Base-by-base conservation (phyloP, 2,888 invertebrate species). In the Andrena marginata region DNA sequence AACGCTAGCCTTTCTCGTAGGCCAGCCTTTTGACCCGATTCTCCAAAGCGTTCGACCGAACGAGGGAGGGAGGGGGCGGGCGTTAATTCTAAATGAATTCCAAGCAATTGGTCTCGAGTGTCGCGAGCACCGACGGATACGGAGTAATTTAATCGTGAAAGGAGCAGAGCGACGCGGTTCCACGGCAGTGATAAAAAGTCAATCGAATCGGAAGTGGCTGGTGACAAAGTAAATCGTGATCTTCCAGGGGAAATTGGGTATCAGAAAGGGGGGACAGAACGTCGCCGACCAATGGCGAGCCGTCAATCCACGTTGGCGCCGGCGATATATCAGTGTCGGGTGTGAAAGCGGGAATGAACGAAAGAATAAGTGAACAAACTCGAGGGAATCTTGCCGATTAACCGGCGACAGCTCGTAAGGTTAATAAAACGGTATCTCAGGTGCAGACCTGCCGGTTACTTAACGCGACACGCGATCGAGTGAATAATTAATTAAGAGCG, bases 161-260 rank as follows among this genome's bases (percentile, higher is more conserved):
- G 72, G 77, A 81, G 74, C 68, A 70, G 71, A 42, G 49, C 84
- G 63, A 42, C 13, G 48, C n/a, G 29, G 20, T 23, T 85, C 54
- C 48, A 59, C 62, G 69, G n/a, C 60, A 29, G 69, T 51, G 79
- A 82, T 74, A 74, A 82, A 84, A 86, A 81, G 80, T 82, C 80
- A 67, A 80, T 77, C 64, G 72, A 51, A 86, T 75, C 84, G 31
- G 69, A 67, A 69, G 48, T 59, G 77, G 48, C 65, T 71, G 62
- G 72, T 70, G 78, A 80, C 74, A 71, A 80, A 79, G 65, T 78
- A 85, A 78, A 75, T 80, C 79, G 79, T 64, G 84, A 75, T 82
- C 78, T 78, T 83, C 87, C 81, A 71, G 68, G 75, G 84, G 77
- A 84, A 87, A 87, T 84, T 83, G 85, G 81, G 80, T 82, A 82